These are phyloP conservation scores for Cryptoblepharus egeriae DNA, from an alignment of 2,797 vertebrate species.

Conservation along the genomic window DNA sequence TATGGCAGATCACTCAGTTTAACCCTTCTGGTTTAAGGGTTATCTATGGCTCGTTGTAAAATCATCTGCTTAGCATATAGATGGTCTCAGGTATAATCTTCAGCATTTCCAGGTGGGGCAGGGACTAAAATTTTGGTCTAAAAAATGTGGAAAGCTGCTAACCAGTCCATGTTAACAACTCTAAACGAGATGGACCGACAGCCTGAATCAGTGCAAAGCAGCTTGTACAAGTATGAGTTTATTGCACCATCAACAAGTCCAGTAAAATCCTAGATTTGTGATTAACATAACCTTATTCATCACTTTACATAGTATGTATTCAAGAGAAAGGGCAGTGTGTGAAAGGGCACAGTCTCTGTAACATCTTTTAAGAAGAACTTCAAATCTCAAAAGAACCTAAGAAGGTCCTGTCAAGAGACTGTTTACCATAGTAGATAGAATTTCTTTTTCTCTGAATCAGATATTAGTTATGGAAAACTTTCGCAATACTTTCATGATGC, in stretches of 20 bases:
- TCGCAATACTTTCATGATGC: neutral
- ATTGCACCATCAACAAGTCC: neutral
- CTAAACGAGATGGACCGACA: no score
- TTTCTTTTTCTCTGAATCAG: constrained; percentile 28
- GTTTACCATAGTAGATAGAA: constrained; percentile 6
- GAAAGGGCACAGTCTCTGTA: constrained; percentile 6
- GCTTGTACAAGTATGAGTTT: no score
- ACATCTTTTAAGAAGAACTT: constrained; percentile 2
- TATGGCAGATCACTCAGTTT: neutral
- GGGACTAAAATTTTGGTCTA: no score
- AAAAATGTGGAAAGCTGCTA: no score
- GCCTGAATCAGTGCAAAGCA: no score
- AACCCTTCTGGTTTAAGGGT: neutral
- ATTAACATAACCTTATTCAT: neutral
- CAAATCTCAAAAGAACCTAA: neutral
- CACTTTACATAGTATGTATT: neutral
- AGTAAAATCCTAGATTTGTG: neutral
- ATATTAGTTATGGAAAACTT: neutral
- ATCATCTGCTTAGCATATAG: no score
- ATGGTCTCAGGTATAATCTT: no score
- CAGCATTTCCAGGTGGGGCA: no score
- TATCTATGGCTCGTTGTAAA: no score
- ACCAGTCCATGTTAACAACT: no score
- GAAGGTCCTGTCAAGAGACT: neutral
- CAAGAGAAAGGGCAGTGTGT: neutral